Evolutionary conservation across 1,140 invertebrate species (phyloP), one percentile per base, ranked within the genome.

Genomic region (Heliconius eleuchia): DNA sequence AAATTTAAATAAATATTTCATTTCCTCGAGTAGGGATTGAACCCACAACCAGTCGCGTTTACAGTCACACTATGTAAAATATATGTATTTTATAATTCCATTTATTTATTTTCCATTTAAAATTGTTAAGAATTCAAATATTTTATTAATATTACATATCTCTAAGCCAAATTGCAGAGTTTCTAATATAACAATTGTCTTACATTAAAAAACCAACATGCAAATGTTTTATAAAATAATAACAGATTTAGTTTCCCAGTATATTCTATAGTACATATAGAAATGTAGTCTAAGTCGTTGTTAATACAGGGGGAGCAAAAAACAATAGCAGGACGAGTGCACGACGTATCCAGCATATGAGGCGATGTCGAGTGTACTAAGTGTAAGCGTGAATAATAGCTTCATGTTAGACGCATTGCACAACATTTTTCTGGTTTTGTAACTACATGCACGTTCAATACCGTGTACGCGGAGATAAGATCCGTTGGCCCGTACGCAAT

Each of bases 371-470:
- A 66, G 60, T 66, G 27, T 30, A 66, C 60, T 66, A 66, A 66
- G 60, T 30, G 60, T 66, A 66, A 66, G 60, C 60, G 60, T 66
- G 27, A 66, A 66, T 66, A 66, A 66, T 66, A 66, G 60, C 27
- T 66, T 30, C 60, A 66, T 30, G 60, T 66, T 66, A 66, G 60
- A 66, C 60, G 60, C 60, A 66, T 66, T 66, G 60, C 23, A 66
- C 60, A 66, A 13, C 60, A 66, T 66, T 66, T 66, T 66, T 66
- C 60, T 66, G 60, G 60, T 23, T 66, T 66, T 66, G 27, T 30
- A 30, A 66, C n/a, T 57, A 66, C 23, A 8, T 66, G 60, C 60
- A 66, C 27, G 27, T 66, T 66, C 27, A 66, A 30, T 66, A 30
- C 5, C 4, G 60, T 30, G 2, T 30, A 66, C 3, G 23, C 5